phyloP scores from a whole-genome alignment of 2,888 invertebrate species.

The Keiferia lycopersicella region DNA sequence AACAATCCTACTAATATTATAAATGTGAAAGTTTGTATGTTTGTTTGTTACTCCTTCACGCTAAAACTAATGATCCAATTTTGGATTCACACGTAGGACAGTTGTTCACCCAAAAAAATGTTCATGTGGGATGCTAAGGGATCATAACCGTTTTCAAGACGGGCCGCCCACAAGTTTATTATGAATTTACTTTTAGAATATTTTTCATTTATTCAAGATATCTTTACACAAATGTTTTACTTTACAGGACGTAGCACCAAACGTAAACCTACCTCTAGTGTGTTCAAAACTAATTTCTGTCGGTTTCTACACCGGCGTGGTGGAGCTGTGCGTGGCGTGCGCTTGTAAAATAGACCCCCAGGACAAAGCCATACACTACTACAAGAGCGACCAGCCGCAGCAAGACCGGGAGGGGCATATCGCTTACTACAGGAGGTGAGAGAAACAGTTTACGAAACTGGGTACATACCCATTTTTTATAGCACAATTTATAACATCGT shows the following conservation, averaged over 20 bases:
- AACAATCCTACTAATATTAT: no score
- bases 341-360: slow-evolving; percentile 94
- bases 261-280: slow-evolving; percentile 91
- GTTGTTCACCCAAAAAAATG: no score
- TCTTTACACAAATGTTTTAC: background rate
- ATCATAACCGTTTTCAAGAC: no score
- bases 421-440: slow-evolving; percentile 85
- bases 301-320: slow-evolving; percentile 93
- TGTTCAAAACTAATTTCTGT: slow-evolving; percentile 91
- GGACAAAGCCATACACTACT: slow-evolving; percentile 92
- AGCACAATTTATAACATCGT: no score
- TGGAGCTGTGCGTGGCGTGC: slow-evolving; percentile 92
- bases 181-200: no score
- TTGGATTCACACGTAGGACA: no score
- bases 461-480: no score
- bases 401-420: slow-evolving; percentile 92
- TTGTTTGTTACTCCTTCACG: no score
- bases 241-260: slow-evolving; percentile 87
- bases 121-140: no score
- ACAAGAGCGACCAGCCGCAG: slow-evolving; percentile 89
- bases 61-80: no score
- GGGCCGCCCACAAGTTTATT: no score
- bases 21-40: no score
- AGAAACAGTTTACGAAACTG: background rate
- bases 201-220: background rate